Conservation (phyloP, 1,140 invertebrate species). For the Meloidogyne floridensis region DNA sequence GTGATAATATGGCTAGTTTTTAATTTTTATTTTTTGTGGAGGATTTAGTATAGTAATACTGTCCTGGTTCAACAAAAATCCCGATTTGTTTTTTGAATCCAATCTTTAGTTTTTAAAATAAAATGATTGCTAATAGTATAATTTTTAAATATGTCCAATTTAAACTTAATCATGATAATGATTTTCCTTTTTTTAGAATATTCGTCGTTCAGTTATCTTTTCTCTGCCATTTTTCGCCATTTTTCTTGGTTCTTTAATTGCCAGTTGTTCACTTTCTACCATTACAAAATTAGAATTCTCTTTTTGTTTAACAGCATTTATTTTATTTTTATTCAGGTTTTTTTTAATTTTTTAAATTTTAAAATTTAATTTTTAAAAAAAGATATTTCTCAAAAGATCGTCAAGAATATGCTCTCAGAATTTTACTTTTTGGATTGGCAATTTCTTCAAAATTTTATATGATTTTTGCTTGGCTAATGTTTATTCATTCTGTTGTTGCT, state of each 20-base stretch:
- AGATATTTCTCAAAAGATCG: constrained; percentile 43
- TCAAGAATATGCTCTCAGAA: constrained; percentile 30
- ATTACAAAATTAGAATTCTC: constrained; percentile 75
- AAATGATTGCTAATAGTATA: too few relatives aligned
- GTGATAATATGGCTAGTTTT: constrained; percentile 72
- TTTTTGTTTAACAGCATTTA: constrained; percentile 46
- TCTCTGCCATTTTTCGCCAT: constrained; percentile 85
- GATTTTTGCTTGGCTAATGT: constrained; percentile 40
- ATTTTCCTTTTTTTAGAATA: constrained; percentile 72
- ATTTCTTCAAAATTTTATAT: constrained; percentile 38
- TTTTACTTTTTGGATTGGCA: constrained; percentile 34
- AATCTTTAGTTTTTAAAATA: too few relatives aligned
- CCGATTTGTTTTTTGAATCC: too few relatives aligned
- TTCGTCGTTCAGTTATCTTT: constrained; percentile 84
- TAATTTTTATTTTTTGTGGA: constrained; percentile 57
- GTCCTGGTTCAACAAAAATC: too few relatives aligned
- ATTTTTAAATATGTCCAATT: too few relatives aligned
- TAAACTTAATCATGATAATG: constrained; percentile 19
- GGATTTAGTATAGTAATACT: background rate
- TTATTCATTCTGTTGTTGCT: constrained; percentile 41
- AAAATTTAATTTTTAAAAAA: background rate
- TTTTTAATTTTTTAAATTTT: constrained; percentile 15
- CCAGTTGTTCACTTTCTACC: constrained; percentile 78
- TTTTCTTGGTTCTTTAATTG: constrained; percentile 81
- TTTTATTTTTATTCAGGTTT: constrained; percentile 37